These are phyloP conservation scores for Acrocephalus scirpaceus DNA, from an alignment of 2,797 vertebrate species.

Conservation along the genomic window DNA sequence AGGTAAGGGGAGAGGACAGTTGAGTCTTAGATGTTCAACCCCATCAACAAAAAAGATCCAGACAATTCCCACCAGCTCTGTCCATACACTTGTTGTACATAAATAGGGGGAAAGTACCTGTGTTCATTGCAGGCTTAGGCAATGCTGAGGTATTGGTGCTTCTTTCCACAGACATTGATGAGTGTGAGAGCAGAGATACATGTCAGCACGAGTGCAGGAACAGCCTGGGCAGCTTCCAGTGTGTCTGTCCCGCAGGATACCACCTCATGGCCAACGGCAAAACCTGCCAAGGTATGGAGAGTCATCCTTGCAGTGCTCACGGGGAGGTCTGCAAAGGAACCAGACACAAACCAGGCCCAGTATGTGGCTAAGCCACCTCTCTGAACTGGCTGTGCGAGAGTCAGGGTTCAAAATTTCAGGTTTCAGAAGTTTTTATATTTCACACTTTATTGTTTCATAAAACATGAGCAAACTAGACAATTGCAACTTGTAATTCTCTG, in stretches of 20 bases:
- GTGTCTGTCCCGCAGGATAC: constrained; percentile 90
- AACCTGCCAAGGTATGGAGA: constrained; percentile 91
- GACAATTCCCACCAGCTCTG: not conserved
- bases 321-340: not conserved
- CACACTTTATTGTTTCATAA: not conserved
- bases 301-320: not conserved
- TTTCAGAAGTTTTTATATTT: not conserved
- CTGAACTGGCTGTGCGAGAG: not conserved
- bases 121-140: not conserved
- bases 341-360: not conserved
- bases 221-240: constrained; percentile 90
- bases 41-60: not conserved
- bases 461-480: not conserved
- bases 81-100: accelerated
- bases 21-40: not conserved
- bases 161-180: constrained; percentile 87
- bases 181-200: constrained; percentile 88
- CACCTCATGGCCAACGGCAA: constrained; percentile 90
- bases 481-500: not conserved
- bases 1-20: not conserved
- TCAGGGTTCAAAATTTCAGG: not conserved
- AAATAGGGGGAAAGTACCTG: not conserved
- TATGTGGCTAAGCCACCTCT: not conserved
- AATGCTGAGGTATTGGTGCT: not conserved
- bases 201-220: constrained; percentile 97